Percentiles rank a stretch among this genome's conserved stretches.
Evolutionary conservation across 2,797 vertebrate species (phyloP).

Genomic region (Acrossocheilus wenchowensis): DNA sequence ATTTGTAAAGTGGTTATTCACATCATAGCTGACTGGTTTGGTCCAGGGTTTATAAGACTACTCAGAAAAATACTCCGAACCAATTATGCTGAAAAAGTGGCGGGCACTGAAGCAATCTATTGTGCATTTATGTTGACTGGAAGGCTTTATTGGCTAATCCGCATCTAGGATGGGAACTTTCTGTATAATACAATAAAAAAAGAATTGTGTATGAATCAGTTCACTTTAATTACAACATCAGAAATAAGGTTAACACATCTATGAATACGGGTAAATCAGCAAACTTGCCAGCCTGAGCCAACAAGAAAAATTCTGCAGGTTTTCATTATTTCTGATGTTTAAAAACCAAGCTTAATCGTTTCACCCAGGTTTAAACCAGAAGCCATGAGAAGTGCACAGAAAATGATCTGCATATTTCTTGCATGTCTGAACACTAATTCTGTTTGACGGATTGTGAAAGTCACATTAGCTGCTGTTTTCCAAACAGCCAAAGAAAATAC

Average conservation of each 20-base stretch:
- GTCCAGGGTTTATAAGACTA: too few species aligned
- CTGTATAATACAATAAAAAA: neutral
- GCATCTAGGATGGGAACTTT: neutral
- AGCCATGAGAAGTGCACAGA: constrained; percentile 37
- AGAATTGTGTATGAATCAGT: too few species aligned
- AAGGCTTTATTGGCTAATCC: neutral
- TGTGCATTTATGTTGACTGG: neutral
- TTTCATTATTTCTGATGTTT: constrained; percentile 21
- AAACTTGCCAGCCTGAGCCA: neutral
- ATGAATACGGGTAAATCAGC: neutral
- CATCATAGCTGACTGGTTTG: too few species aligned
- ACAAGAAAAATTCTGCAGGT: neutral
- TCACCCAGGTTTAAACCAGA: constrained; percentile 17
- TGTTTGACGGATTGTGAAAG: constrained; percentile 55
- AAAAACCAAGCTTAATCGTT: constrained; percentile 24
- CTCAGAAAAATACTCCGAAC: neutral
- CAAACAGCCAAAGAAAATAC: constrained; percentile 17
- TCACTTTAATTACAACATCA: neutral
- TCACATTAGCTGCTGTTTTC: constrained; percentile 54
- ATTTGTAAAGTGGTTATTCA: too few species aligned
- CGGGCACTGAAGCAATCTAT: neutral
- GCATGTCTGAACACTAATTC: constrained; percentile 37
- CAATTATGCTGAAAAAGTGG: neutral
- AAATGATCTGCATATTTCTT: constrained; percentile 33
- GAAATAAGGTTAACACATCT: neutral